phyloP scores from a whole-genome alignment of 2,113 vertebrate species.

The Gobius niger region DNA sequence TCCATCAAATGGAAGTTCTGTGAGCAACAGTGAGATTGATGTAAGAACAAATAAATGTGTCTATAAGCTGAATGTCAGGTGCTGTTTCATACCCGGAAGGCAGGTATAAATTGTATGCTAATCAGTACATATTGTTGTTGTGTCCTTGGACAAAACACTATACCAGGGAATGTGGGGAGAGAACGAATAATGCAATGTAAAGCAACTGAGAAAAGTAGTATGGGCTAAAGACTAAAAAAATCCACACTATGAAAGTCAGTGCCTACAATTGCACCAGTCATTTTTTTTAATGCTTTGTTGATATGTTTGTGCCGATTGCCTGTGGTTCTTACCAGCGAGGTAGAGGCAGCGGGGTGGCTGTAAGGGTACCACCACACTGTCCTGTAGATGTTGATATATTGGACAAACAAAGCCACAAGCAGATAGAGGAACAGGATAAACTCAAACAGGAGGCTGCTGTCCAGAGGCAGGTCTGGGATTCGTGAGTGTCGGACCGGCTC shows the following conservation, averaged over 20 bases:
- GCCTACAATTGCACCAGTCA: no score
- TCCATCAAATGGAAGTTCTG: conserved; percentile 99
- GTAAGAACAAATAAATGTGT: neutral
- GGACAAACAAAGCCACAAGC: conserved; percentile 94
- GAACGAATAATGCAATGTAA: no score
- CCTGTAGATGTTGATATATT: conserved; percentile 99
- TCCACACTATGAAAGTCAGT: no score
- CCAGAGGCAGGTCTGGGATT: conserved; percentile 92
- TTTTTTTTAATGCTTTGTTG: neutral
- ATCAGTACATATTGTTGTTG: no score
- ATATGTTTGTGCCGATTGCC: neutral
- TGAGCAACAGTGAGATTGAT: conserved; percentile 26
- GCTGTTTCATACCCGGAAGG: no score
- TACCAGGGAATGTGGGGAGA: no score
- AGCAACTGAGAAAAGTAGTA: no score
- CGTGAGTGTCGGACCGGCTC: conserved; percentile 94
- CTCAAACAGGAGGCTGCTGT: conserved; percentile 93
- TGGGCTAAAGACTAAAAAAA: no score
- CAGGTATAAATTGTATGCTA: no score
- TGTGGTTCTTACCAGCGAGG: conserved; percentile 83
- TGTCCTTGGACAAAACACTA: no score
- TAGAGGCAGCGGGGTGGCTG: conserved; percentile 93
- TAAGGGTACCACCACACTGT: conserved; percentile 99
- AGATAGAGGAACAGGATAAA: conserved; percentile 96
- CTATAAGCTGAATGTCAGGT: no score